Conservation (phyloP, 2,113 vertebrate species). For the Scolopax mira region DNA sequence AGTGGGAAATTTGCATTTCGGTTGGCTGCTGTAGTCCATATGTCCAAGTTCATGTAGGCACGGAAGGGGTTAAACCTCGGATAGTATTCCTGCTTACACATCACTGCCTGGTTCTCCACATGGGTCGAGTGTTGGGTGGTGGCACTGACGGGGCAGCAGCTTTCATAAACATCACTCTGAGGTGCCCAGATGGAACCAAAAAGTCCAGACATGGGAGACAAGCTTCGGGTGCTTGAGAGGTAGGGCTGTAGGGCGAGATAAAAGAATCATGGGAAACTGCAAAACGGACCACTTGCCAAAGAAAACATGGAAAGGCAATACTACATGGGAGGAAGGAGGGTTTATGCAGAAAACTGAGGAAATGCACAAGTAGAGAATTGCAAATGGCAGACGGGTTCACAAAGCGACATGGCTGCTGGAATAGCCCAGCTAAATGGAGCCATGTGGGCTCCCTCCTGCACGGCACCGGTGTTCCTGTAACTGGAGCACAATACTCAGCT, state of each 20-base stretch:
- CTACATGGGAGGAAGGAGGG: background rate
- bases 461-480: fast-evolving
- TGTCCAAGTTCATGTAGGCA: slow-evolving; percentile 98
- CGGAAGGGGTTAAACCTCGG: slow-evolving; percentile 94
- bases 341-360: background rate
- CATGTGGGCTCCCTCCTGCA: background rate
- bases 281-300: background rate
- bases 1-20: slow-evolving; percentile 91
- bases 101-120: slow-evolving; percentile 80
- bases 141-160: slow-evolving; percentile 83
- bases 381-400: background rate
- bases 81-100: slow-evolving; percentile 87
- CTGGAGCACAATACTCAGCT: background rate
- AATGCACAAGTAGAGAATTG: background rate
- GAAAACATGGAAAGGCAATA: background rate
- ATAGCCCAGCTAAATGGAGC: background rate
- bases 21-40: slow-evolving; percentile 93
- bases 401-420: background rate
- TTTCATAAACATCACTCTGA: slow-evolving; percentile 89
- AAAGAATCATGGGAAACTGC: background rate
- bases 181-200: slow-evolving; percentile 99
- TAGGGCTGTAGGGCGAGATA: slow-evolving; percentile 80
- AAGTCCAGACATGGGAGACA: slow-evolving; percentile 97
- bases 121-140: slow-evolving; percentile 81
- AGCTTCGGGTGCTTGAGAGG: slow-evolving; percentile 94